Evolutionary conservation across 2,113 vertebrate species (phyloP).

Genomic region (Aegotheles bennettii): DNA sequence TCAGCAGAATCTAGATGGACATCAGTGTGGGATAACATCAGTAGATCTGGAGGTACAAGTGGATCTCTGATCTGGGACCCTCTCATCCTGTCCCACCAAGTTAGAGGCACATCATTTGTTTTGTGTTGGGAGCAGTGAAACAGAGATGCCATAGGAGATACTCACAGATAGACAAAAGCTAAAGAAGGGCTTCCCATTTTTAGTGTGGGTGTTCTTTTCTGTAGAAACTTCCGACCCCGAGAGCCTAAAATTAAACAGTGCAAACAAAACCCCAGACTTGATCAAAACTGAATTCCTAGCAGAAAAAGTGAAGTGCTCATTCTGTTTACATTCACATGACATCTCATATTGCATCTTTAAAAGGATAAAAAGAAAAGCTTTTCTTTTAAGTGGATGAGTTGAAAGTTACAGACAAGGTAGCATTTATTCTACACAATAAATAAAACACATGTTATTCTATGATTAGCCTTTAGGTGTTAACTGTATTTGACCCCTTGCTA

Average conservation of each 20-base stretch:
- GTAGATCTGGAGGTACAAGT: neutral
- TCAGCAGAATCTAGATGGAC: neutral
- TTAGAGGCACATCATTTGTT: neutral
- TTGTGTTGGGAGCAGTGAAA: neutral
- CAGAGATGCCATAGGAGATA: neutral
- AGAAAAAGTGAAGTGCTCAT: neutral
- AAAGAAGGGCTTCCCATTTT: neutral
- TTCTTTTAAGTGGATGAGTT: neutral
- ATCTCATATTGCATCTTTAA: neutral
- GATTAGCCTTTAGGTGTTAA: conserved; percentile 2
- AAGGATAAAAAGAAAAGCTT: neutral
- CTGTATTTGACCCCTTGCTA: neutral
- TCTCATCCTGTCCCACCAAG: neutral
- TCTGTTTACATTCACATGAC: conserved; percentile 16
- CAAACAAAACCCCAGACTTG: neutral
- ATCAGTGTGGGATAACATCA: fast-evolving
- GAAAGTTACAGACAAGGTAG: conserved; percentile 1
- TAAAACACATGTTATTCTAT: neutral
- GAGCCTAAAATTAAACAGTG: neutral
- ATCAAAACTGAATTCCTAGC: neutral
- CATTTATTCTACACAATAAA: conserved; percentile 19
- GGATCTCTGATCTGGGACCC: neutral
- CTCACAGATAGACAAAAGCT: neutral
- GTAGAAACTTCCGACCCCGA: neutral
- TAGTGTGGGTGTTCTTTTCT: neutral